Evolutionary conservation across 2,797 vertebrate genomes (phyloP).

Genomic region (Florisuga fusca): DNA sequence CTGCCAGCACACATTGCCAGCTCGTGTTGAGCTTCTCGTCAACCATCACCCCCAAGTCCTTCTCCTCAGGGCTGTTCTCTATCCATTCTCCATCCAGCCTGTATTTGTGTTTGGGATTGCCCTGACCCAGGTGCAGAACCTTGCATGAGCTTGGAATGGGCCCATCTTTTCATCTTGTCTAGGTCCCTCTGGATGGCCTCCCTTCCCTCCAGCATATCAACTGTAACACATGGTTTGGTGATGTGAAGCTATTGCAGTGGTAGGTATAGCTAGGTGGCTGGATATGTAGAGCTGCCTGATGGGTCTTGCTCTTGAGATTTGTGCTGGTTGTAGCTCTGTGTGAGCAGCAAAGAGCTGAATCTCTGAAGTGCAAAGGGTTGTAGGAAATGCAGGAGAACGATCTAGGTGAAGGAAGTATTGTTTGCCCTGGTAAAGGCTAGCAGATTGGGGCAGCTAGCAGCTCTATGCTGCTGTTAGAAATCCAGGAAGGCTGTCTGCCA

Average conservation of each 20-base stretch:
- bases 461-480: neutral
- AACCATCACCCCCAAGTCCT: too few relatives aligned
- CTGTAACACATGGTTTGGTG: too few relatives aligned
- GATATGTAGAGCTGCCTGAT: neutral
- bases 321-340: neutral
- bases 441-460: neutral
- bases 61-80: too few relatives aligned
- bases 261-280: neutral
- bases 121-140: too few relatives aligned
- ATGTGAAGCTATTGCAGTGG: fast-evolving
- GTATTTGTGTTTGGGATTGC: too few relatives aligned
- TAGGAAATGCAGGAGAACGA: neutral
- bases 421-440: neutral
- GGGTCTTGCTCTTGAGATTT: neutral
- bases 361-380: neutral
- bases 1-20: too few relatives aligned
- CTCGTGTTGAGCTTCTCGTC: too few relatives aligned
- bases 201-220: too few relatives aligned
- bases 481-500: neutral
- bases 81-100: too few relatives aligned
- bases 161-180: too few relatives aligned
- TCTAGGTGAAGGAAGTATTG: neutral
- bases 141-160: too few relatives aligned
- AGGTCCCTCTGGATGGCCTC: too few relatives aligned
- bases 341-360: neutral